Conservation (phyloP, 2,797 vertebrate species). For the Hydrocynus forskahlii region DNA sequence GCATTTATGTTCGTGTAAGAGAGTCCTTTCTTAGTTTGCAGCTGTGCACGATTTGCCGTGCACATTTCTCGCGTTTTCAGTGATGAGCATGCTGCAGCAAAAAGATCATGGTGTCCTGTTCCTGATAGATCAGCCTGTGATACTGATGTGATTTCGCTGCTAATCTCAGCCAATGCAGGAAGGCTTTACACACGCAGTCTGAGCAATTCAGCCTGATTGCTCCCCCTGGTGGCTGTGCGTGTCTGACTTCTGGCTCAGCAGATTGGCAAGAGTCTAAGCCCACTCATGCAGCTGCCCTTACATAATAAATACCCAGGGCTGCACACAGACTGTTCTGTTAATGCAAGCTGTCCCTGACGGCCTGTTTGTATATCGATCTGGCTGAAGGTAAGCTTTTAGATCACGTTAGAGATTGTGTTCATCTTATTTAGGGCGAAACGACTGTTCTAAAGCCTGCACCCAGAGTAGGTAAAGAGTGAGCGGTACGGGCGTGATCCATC, state of each 20-base stretch:
- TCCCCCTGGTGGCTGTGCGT: constrained; percentile 72
- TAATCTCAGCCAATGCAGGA: constrained; percentile 3
- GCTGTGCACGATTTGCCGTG: constrained; percentile 24
- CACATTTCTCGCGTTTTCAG: constrained; percentile 35
- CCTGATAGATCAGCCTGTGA: constrained; percentile 22
- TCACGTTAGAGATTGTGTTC: not conserved
- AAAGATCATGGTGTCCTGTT: constrained; percentile 35
- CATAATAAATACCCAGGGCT: not conserved
- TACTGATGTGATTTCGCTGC: constrained; percentile 32
- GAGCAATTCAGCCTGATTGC: constrained; percentile 53
- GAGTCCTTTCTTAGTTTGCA: constrained; percentile 17
- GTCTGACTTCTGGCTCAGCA: not conserved
- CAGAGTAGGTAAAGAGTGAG: not conserved
- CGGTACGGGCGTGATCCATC: constrained; percentile 24
- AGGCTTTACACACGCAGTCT: not conserved
- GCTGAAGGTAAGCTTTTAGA: not conserved
- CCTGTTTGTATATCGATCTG: not conserved
- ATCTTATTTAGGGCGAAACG: not conserved
- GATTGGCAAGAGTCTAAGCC: not conserved
- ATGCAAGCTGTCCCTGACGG: not conserved
- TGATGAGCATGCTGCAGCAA: constrained; percentile 18
- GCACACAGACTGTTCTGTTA: not conserved
- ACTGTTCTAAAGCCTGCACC: not conserved
- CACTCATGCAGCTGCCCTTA: constrained; percentile 19
- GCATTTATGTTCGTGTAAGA: constrained; percentile 29